Percentiles rank a stretch among this genome's conserved stretches.
Evolutionary conservation across 2,113 vertebrate genomes (phyloP).

Genomic region (Nesoenas mayeri): DNA sequence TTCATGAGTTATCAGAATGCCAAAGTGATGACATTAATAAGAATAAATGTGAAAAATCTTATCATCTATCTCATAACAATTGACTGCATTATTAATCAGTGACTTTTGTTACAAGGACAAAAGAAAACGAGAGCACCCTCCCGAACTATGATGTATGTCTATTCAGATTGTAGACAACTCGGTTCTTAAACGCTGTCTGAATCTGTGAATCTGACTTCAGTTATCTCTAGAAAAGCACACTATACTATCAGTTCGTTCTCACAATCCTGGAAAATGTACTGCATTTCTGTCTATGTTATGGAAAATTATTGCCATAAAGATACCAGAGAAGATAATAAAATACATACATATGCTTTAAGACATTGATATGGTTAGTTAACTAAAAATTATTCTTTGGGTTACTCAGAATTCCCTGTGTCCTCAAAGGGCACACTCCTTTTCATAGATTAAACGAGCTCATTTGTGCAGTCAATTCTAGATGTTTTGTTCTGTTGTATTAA

Average conservation of each 20-base stretch:
- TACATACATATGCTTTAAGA: background rate
- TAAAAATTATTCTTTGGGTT: background rate
- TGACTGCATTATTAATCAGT: constrained; percentile 31
- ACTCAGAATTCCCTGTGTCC: background rate
- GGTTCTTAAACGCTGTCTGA: background rate
- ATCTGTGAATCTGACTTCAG: background rate
- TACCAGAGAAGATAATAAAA: background rate
- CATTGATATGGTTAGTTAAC: background rate
- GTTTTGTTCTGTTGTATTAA: background rate
- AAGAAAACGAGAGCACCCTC: background rate
- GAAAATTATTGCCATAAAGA: background rate
- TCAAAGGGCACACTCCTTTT: background rate
- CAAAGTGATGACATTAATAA: background rate
- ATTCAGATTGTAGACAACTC: constrained; percentile 15
- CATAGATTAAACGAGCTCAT: background rate
- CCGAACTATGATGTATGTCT: background rate
- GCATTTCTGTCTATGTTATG: background rate
- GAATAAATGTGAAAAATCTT: constrained; percentile 20
- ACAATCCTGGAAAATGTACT: background rate
- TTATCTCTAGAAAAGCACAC: background rate
- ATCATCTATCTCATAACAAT: constrained; percentile 4
- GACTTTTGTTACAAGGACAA: constrained; percentile 56
- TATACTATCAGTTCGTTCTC: background rate
- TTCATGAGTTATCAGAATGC: constrained; percentile 31
- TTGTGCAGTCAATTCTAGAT: background rate